Percentiles rank a stretch among this genome's conserved stretches.
phyloP scores from a whole-genome alignment of 2,888 invertebrate species.

The Cantharis nigra region DNA sequence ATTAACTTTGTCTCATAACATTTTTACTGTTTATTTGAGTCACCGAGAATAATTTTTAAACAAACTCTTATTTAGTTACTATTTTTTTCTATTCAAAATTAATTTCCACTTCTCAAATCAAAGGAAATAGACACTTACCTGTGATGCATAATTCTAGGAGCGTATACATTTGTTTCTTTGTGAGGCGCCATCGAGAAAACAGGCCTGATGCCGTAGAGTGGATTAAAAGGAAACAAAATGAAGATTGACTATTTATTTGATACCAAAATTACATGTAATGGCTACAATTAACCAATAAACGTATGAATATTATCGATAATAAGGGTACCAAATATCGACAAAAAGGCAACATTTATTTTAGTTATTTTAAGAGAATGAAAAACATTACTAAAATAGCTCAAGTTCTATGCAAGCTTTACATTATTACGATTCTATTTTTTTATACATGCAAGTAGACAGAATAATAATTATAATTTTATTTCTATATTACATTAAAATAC shows the following conservation, averaged over 20 bases:
- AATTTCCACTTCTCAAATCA: no score
- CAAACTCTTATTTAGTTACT: no score
- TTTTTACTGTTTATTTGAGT: no score
- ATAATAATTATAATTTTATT: constrained; percentile 28
- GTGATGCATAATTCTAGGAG: no score
- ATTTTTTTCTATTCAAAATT: no score
- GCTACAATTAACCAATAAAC: constrained; percentile 30
- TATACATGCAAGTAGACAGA: constrained; percentile 40
- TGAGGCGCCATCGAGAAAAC: no score
- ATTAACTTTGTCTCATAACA: no score
- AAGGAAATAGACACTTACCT: no score
- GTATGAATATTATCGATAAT: constrained; percentile 19
- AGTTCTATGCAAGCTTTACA: constrained; percentile 54
- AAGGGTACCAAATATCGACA: constrained; percentile 41
- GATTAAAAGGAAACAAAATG: neutral
- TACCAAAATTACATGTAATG: constrained; percentile 42
- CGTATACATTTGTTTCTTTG: no score
- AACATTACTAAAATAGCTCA: constrained; percentile 53
- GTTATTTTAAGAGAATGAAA: constrained; percentile 45
- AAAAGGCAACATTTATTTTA: constrained; percentile 54
- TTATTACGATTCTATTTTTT: constrained; percentile 45
- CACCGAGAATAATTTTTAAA: no score
- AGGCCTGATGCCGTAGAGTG: neutral
- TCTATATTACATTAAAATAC: constrained; percentile 51
- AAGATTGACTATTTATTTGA: constrained; percentile 41